phyloP scores from a whole-genome alignment of 1,140 invertebrate species.

The Drosophila gunungcola region DNA sequence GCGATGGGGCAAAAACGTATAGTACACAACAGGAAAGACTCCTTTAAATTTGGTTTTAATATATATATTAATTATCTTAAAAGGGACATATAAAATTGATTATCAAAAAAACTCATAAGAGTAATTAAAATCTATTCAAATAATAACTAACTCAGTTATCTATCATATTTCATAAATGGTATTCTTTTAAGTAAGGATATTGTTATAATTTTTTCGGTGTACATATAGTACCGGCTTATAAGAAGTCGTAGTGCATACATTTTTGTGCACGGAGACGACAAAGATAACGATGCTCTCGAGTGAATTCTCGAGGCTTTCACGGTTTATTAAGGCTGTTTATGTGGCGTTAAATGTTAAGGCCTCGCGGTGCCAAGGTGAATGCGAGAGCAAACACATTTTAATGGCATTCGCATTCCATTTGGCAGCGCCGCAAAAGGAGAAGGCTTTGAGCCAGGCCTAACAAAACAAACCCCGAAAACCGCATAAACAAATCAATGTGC shows the following conservation, averaged over 20 bases:
- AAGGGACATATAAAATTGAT: no score
- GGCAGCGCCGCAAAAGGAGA: slow-evolving; percentile 32
- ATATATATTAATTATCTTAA: no score
- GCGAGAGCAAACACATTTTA: slow-evolving; percentile 80
- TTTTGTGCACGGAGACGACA: slow-evolving; percentile 7
- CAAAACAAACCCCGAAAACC: slow-evolving; percentile 70
- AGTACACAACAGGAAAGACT: neutral
- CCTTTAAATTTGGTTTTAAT: neutral
- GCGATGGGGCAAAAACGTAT: slow-evolving; percentile 11
- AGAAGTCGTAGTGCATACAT: slow-evolving; percentile 13
- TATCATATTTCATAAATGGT: neutral
- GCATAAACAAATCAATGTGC: slow-evolving; percentile 77
- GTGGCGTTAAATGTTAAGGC: slow-evolving; percentile 76
- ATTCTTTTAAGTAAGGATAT: neutral
- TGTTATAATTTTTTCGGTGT: neutral
- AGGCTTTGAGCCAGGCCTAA: slow-evolving; percentile 67
- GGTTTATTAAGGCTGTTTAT: slow-evolving; percentile 78
- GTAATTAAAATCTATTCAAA: no score
- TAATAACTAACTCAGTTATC: no score
- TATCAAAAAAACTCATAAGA: no score
- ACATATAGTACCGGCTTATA: neutral
- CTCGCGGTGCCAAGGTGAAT: slow-evolving; percentile 64
- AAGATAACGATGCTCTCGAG: slow-evolving; percentile 39
- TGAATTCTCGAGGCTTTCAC: slow-evolving; percentile 40
- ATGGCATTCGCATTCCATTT: slow-evolving; percentile 77